Percentiles rank a stretch among this genome's conserved stretches.
These are phyloP conservation scores for Xanthorhoe designata DNA, from an alignment of 2,888 invertebrate genomes.

Conservation along the genomic window DNA sequence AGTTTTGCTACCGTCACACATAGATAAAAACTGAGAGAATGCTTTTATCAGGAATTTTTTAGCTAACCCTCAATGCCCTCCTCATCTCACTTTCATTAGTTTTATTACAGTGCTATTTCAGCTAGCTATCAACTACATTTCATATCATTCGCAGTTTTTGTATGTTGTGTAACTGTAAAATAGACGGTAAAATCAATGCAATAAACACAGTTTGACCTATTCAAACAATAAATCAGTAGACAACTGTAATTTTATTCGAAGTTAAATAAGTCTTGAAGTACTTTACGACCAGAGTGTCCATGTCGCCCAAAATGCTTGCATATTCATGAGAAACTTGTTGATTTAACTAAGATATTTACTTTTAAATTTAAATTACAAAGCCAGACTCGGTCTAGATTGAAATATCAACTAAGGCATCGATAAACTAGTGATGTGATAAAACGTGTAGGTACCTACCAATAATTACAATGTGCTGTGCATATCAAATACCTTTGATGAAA, in stretches of 20 bases:
- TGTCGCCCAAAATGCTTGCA: constrained; percentile 11
- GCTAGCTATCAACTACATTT: too few species aligned
- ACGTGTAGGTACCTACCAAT: not conserved
- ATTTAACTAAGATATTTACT: not conserved
- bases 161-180: not conserved
- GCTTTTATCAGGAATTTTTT: not conserved
- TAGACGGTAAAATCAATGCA: not conserved
- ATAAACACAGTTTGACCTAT: constrained; percentile 4
- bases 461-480: not conserved
- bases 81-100: not conserved
- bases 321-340: constrained; percentile 7
- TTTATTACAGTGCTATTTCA: too few species aligned
- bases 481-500: constrained; percentile 14
- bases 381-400: not conserved
- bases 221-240: constrained; percentile 2
- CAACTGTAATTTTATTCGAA: constrained; percentile 17
- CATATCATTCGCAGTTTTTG: not conserved
- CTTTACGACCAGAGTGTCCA: constrained; percentile 10
- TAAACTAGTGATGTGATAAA: not conserved
- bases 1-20: not conserved
- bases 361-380: constrained; percentile 7
- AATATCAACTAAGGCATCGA: not conserved
- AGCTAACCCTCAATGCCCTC: not conserved
- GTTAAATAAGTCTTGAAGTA: constrained; percentile 13
- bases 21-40: not conserved